A percentile compares a stretch with the other conserved stretches of the same genome.
Evolutionary conservation across 2,797 vertebrate species (phyloP).

Genomic region (Arnoldichthys spilopterus): DNA sequence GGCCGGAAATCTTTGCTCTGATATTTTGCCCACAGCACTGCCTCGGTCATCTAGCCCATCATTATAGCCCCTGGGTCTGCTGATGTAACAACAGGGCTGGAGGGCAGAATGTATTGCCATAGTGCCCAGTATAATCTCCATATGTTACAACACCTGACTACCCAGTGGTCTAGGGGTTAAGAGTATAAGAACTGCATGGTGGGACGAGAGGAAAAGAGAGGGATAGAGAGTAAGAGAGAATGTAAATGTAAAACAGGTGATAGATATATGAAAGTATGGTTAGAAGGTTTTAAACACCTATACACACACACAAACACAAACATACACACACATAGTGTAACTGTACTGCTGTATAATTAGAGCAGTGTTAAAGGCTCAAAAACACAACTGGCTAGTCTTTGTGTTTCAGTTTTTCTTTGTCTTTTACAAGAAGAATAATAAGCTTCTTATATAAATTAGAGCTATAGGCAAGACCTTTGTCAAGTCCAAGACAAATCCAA

Average conservation of each 20-base stretch:
- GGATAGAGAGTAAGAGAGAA: not conserved
- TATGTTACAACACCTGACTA: not conserved
- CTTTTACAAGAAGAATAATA: too few relatives aligned
- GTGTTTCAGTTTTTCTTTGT: too few relatives aligned
- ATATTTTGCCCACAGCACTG: conserved; percentile 17
- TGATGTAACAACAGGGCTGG: conserved; percentile 16
- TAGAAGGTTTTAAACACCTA: conserved; percentile 13
- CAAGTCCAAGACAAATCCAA: too few relatives aligned
- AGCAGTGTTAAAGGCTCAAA: too few relatives aligned
- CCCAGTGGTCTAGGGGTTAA: not conserved
- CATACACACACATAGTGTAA: too few relatives aligned
- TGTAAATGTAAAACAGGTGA: not conserved
- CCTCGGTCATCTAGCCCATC: conserved; percentile 12
- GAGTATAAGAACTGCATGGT: not conserved
- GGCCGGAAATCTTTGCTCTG: conserved; percentile 22
- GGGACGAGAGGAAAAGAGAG: not conserved
- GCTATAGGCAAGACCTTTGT: too few relatives aligned
- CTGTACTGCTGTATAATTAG: too few relatives aligned
- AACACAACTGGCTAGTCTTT: too few relatives aligned
- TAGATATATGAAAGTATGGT: conserved; percentile 24
- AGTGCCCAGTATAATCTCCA: conserved; percentile 11
- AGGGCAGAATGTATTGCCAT: not conserved
- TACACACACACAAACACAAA: conserved; percentile 9
- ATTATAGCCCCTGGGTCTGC: conserved; percentile 7
- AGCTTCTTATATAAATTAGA: too few relatives aligned